phyloP scores from a whole-genome alignment of 2,888 invertebrate species.

The Abrostola tripartita region DNA sequence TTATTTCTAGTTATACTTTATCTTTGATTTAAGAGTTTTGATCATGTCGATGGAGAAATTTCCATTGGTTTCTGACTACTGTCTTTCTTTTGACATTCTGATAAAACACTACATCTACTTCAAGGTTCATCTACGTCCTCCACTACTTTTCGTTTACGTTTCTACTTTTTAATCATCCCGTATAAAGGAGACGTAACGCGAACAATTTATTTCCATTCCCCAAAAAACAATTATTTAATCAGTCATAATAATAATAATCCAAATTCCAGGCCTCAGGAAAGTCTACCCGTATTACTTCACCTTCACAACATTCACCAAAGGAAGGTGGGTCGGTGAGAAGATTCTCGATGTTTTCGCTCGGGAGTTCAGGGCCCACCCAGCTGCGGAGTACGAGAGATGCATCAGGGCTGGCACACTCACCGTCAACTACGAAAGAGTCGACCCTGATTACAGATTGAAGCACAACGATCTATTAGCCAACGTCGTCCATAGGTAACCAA shows the following conservation, averaged over 20 bases:
- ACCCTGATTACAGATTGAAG: constrained; percentile 96
- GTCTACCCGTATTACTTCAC: constrained; percentile 99
- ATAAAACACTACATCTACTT: too few relatives aligned
- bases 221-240: background rate
- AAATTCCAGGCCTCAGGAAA: constrained; percentile 94
- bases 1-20: too few relatives aligned
- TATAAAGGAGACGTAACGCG: too few relatives aligned
- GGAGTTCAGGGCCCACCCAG: constrained; percentile 98
- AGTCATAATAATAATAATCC: constrained; percentile 18
- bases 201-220: too few relatives aligned
- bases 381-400: constrained; percentile 97
- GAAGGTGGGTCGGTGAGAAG: constrained; percentile 98
- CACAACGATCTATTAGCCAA: constrained; percentile 98
- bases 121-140: too few relatives aligned
- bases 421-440: constrained; percentile 97
- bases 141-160: too few relatives aligned
- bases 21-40: too few relatives aligned
- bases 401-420: constrained; percentile 97
- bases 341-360: constrained; percentile 97
- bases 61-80: too few relatives aligned
- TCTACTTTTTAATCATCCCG: too few relatives aligned
- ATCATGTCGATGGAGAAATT: too few relatives aligned
- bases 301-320: constrained; percentile 98
- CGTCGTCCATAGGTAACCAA: constrained; percentile 95
- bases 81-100: too few relatives aligned